These are phyloP conservation scores for Emydura subglobosa DNA, from an alignment of 2,113 vertebrate species.

Conservation along the genomic window DNA sequence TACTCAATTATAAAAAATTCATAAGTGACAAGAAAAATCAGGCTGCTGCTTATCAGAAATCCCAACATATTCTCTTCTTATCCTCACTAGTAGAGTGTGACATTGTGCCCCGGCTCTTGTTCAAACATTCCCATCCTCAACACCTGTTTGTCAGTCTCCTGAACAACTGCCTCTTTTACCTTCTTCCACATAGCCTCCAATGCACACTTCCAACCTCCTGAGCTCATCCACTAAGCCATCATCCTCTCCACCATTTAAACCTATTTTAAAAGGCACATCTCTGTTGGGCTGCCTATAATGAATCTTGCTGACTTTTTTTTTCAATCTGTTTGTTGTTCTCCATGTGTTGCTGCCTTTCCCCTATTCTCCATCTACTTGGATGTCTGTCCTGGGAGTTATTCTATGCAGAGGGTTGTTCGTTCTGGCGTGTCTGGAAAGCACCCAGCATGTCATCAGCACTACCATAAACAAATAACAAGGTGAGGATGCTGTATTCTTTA, in stretches of 20 bases:
- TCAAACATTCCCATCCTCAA: too few relatives aligned
- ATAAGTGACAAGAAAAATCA: accelerated
- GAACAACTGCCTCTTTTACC: too few relatives aligned
- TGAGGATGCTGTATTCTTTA: neutral
- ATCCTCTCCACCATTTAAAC: neutral
- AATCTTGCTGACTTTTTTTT: neutral
- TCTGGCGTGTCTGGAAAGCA: neutral
- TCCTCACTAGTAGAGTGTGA: too few relatives aligned
- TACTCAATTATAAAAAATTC: too few relatives aligned
- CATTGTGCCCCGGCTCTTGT: too few relatives aligned
- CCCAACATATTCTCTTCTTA: neutral
- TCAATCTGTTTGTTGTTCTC: neutral
- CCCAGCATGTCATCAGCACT: neutral
- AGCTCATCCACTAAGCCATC: neutral
- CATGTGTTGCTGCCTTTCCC: neutral
- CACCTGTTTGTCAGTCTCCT: too few relatives aligned
- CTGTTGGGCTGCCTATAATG: neutral
- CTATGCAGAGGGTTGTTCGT: neutral
- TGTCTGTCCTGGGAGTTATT: neutral
- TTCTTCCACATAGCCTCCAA: too few relatives aligned
- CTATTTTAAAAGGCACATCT: neutral
- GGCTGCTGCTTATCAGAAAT: neutral
- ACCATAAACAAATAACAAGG: neutral
- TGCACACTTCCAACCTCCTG: too few relatives aligned
- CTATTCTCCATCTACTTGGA: neutral